Evolutionary conservation across 2,113 vertebrate species (phyloP).

Genomic region (Sinocyclocheilus grahami): DNA sequence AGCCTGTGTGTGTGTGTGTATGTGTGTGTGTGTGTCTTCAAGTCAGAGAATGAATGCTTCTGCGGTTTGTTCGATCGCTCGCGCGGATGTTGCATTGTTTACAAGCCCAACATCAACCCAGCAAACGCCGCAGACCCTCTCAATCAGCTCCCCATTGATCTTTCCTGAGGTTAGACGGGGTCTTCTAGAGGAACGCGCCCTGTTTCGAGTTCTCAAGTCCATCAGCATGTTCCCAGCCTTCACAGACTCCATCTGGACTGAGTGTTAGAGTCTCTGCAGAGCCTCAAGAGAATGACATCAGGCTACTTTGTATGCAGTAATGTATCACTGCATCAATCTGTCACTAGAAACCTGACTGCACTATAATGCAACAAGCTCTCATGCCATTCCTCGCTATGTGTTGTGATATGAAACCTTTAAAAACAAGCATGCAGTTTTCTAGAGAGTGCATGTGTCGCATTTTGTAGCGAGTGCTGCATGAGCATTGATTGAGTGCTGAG

Average conservation of each 20-base stretch:
- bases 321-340: not conserved
- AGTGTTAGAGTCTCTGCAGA: conserved; percentile 12
- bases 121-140: not conserved
- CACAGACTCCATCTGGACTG: not conserved
- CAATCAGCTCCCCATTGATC: not conserved
- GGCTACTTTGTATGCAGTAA: conserved; percentile 7
- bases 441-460: conserved; percentile 11
- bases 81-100: not conserved
- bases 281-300: not conserved
- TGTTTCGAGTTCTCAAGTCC: conserved; percentile 7
- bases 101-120: not conserved
- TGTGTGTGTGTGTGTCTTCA: not conserved
- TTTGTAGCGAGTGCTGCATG: conserved; percentile 13
- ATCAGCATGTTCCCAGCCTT: not conserved
- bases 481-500: conserved; percentile 23
- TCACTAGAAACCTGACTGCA: not conserved
- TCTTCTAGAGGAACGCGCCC: too few relatives aligned
- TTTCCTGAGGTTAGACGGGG: not conserved
- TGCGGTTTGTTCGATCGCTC: not conserved
- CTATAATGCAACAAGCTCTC: not conserved
- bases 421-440: not conserved
- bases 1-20: not conserved
- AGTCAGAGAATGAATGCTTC: not conserved
- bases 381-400: too few relatives aligned
- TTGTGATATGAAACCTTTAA: not conserved